Conservation (phyloP, 2,797 vertebrate species). For the Takifugu ocellatus region DNA sequence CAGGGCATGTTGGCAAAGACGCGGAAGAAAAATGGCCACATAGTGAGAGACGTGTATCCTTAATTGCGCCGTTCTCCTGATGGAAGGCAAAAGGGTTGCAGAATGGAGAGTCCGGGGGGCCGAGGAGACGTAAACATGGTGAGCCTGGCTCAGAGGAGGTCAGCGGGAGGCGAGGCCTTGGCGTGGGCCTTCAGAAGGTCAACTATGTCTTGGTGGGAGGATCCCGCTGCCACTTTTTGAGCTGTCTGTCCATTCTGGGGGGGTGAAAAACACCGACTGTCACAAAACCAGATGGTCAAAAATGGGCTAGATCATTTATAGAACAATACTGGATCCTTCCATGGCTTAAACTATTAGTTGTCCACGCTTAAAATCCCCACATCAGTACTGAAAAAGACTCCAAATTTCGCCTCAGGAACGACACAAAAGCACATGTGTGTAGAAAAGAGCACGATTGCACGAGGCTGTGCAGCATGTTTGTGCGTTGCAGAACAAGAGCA, state of each 20-base stretch:
- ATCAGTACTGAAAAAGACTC: too few relatives aligned
- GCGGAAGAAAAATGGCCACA: constrained; percentile 32
- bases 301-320: not conserved
- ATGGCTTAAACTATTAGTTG: too few relatives aligned
- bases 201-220: constrained; percentile 71
- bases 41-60: constrained; percentile 6
- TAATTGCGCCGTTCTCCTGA: constrained; percentile 28
- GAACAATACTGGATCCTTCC: too few relatives aligned
- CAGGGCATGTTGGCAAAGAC: constrained; percentile 46
- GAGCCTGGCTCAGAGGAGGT: constrained; percentile 55
- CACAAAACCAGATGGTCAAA: not conserved
- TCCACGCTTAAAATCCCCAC: too few relatives aligned
- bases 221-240: constrained; percentile 59
- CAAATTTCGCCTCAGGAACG: not conserved
- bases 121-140: constrained; percentile 6
- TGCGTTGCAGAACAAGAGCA: constrained; percentile 4
- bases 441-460: not conserved
- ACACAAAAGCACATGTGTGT: too few relatives aligned
- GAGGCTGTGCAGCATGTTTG: constrained; percentile 19
- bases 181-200: constrained; percentile 68
- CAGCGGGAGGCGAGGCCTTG: constrained; percentile 31
- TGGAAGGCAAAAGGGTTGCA: constrained; percentile 3
- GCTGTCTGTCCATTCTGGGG: constrained; percentile 74
- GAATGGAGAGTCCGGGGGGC: not conserved
- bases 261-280: constrained; percentile 2